Percentiles rank a stretch among this genome's conserved stretches.
These are phyloP conservation scores for Hipposideros larvatus DNA, from an alignment of 2,797 vertebrate genomes.

Conservation along the genomic window DNA sequence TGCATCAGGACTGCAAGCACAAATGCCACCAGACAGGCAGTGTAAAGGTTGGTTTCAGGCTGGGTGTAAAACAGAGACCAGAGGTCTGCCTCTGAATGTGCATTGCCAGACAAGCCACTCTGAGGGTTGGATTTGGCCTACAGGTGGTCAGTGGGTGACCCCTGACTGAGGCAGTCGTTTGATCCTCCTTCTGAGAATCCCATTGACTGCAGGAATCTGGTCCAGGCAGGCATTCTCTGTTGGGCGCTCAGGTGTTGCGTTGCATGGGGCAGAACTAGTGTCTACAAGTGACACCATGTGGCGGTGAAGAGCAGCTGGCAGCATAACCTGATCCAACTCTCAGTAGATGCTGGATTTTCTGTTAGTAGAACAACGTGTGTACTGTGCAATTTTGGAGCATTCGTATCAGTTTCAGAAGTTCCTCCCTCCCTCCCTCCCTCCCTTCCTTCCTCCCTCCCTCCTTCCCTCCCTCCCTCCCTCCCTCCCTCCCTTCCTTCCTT, in stretches of 20 bases:
- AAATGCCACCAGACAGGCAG: background rate
- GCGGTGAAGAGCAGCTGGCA: background rate
- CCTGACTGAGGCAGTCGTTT: background rate
- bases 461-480: fast-evolving
- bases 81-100: background rate
- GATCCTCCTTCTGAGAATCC: background rate
- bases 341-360: background rate
- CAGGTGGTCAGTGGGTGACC: background rate
- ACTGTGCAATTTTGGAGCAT: background rate
- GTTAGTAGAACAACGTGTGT: background rate
- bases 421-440: too few relatives aligned
- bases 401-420: background rate
- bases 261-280: fast-evolving
- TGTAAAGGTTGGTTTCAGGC: background rate
- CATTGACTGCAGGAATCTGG: background rate
- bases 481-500: fast-evolving
- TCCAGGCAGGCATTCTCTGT: background rate
- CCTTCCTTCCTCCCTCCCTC: fast-evolving
- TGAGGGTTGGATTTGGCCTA: background rate
- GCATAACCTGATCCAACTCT: background rate
- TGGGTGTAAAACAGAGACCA: background rate
- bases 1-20: background rate
- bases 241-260: fast-evolving
- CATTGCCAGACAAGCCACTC: background rate
- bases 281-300: background rate